These are phyloP conservation scores for Halcyon smyrnensis DNA, from an alignment of 2,797 vertebrate genomes.

Conservation along the genomic window DNA sequence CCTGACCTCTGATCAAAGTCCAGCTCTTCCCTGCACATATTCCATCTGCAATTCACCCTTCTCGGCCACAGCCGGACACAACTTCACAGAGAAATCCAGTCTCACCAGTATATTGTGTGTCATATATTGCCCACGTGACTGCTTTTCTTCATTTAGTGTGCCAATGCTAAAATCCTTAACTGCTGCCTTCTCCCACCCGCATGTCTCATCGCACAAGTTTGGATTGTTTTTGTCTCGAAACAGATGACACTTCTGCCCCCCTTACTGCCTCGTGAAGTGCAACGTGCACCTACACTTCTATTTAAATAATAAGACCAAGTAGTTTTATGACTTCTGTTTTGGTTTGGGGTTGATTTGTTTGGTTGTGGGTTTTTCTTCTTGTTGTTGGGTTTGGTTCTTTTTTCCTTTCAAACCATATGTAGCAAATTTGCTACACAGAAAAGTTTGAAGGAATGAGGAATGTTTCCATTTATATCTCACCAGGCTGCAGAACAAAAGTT, in stretches of 20 bases:
- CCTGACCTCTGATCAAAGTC: neutral
- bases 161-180: constrained; percentile 1
- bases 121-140: constrained; percentile 3
- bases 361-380: too few species aligned
- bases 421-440: neutral
- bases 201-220: constrained; percentile 49
- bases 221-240: constrained; percentile 56
- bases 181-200: constrained; percentile 54
- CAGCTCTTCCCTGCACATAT: neutral
- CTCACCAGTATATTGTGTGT: neutral
- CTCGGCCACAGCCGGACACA: neutral
- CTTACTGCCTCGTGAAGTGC: neutral
- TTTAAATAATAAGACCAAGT: neutral
- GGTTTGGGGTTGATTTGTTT: neutral
- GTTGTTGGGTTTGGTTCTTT: too few species aligned
- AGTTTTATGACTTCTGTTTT: constrained; percentile 24
- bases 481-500: neutral
- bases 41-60: neutral
- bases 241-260: constrained; percentile 53
- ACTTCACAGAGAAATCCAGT: fast-evolving
- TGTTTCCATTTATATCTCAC: constrained; percentile 42
- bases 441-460: constrained; percentile 38
- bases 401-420: neutral
- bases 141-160: neutral
- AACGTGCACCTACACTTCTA: constrained; percentile 26